These are phyloP conservation scores for Siphamia tubifer DNA, from an alignment of 2,113 vertebrate genomes.

Conservation along the genomic window DNA sequence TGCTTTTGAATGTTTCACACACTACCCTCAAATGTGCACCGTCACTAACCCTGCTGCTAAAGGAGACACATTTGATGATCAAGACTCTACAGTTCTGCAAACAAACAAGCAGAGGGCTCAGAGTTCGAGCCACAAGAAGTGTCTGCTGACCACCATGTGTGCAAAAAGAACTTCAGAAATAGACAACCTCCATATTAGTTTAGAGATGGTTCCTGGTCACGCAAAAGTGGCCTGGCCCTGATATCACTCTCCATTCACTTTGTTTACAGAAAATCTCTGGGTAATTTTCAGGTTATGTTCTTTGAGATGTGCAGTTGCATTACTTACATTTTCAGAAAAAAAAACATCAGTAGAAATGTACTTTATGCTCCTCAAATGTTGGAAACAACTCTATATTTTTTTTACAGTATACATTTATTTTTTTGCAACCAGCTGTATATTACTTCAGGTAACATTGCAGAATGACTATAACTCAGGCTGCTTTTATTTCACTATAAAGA, in stretches of 20 bases:
- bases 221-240: constrained; percentile 66
- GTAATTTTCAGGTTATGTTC: neutral
- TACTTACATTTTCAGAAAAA: constrained; percentile 31
- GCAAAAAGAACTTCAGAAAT: constrained; percentile 53
- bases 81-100: neutral
- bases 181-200: constrained; percentile 60
- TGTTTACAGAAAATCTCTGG: constrained; percentile 20
- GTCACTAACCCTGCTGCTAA: neutral
- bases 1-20: constrained; percentile 49
- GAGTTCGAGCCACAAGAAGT: constrained; percentile 25
- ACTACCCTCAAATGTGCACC: constrained; percentile 41
- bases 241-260: neutral
- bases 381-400: neutral
- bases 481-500: neutral
- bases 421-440: neutral
- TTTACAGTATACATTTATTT: too few species aligned
- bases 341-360: constrained; percentile 19
- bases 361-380: neutral
- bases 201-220: constrained; percentile 65
- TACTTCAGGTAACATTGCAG: neutral
- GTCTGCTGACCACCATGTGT: constrained; percentile 39
- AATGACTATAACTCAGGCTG: neutral
- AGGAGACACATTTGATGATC: neutral
- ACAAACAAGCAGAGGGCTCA: neutral
- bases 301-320: neutral